Conservation (phyloP, 2,797 vertebrate genomes). For the Sus cebifrons region DNA sequence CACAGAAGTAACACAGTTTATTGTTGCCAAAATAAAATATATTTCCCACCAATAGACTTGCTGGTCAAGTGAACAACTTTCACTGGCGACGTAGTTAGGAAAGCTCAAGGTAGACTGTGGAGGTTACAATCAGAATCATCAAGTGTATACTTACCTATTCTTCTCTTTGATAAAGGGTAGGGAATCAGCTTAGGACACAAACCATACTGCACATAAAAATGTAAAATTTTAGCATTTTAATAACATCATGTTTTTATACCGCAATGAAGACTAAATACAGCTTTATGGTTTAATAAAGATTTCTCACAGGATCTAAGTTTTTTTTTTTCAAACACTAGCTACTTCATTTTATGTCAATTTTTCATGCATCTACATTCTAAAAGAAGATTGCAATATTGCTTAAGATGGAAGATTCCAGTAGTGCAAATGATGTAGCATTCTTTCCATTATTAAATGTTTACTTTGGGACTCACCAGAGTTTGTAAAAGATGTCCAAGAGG, state of each 20-base stretch:
- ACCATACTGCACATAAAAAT: not conserved
- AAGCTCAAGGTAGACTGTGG: slow-evolving; percentile 4
- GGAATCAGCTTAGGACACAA: slow-evolving; percentile 29
- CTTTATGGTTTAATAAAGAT: slow-evolving; percentile 69
- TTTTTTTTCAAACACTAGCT: slow-evolving; percentile 53
- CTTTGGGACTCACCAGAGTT: not conserved
- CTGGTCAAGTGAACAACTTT: not conserved
- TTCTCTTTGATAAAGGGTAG: slow-evolving; percentile 1
- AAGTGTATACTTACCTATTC: not conserved
- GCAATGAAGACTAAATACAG: slow-evolving; percentile 66
- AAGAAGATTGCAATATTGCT: slow-evolving; percentile 52
- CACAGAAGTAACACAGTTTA: not conserved
- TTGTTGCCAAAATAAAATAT: slow-evolving; percentile 36
- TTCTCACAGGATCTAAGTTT: not conserved
- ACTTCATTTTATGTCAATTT: slow-evolving; percentile 52
- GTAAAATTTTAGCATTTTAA: slow-evolving; percentile 60
- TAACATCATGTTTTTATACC: slow-evolving; percentile 59
- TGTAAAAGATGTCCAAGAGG: not conserved
- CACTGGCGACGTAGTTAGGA: not conserved
- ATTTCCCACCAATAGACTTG: slow-evolving; percentile 12
- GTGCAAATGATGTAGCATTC: not conserved
- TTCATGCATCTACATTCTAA: slow-evolving; percentile 40
- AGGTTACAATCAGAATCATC: not conserved
- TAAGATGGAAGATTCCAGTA: slow-evolving; percentile 13
- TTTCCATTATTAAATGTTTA: slow-evolving; percentile 46